Evolutionary conservation across 2,888 invertebrate genomes (phyloP), one percentile per base, ranked within the genome.

Genomic region (Xylocampa areola): DNA sequence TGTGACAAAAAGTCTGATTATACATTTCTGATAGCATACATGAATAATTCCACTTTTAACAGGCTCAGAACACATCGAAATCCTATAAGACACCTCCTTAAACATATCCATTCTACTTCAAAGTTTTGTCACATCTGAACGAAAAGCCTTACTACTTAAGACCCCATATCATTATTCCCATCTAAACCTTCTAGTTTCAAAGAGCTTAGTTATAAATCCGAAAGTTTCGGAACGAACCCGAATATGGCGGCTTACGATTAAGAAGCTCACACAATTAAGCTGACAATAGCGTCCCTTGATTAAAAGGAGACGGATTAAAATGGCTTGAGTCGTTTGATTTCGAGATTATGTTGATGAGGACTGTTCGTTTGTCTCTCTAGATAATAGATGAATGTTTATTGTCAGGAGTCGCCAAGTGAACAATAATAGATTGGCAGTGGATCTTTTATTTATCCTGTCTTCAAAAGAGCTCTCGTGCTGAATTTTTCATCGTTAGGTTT

Each of bases 251-350:
- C 54, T 60, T 29, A 33, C 53, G 50, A 59, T 72, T 73, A 73
- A 74, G 67, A 68, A 65, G 71, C 66, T 68, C 68, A 67, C 66
- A 76, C 77, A 80, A 77, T 83, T 79, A 73, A 69, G 76, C 80
- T 75, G 76, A 79, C 79, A 82, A 82, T 77, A 73, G 77, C 54
- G 55, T 58, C 68, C 64, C 66, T 74, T 81, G 79, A 82, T 81
- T 80, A 80, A 81, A 80, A 79, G 73, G 72, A 67, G 73, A 68
- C 25, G 70, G 73, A 77, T 77, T 78, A 68, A 67, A 67, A 70
- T 76, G 61, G 58, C 65, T 63, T 27, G 29, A 73, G 73, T 59
- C 62, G 79, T 80, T 80, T 79, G 79, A 77, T 79, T 75, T 66
- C 59, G 25, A 76, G 79, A 81, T 79, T 75, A 77, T 69, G 66